phyloP scores from a whole-genome alignment of 53 echinoderm and acorn worm species.

The Apostichopus leukothele region DNA sequence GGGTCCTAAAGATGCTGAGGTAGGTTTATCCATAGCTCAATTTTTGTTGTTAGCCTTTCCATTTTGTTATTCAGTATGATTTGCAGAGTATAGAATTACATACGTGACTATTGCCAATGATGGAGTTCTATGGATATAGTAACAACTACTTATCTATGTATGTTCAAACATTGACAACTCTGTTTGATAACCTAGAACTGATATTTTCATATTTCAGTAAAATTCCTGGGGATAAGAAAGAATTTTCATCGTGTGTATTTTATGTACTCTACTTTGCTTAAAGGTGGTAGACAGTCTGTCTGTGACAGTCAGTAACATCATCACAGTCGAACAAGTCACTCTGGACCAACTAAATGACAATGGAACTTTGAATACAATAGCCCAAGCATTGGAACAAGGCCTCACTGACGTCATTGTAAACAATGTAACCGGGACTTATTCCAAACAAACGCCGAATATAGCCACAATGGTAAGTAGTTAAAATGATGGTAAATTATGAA shows the following conservation, averaged over 20 bases:
- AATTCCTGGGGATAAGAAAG: no score
- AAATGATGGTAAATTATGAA: no score
- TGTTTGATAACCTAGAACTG: no score
- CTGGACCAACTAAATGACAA: not conserved
- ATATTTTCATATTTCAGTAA: no score
- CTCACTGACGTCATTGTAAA: conserved; percentile 2
- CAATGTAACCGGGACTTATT: not conserved
- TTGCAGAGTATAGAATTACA: not conserved
- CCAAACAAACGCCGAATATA: not conserved
- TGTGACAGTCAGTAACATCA: conserved; percentile 8
- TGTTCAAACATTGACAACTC: no score
- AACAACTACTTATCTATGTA: no score
- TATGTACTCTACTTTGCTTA: not conserved
- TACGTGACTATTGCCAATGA: not conserved
- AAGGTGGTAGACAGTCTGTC: conserved; percentile 19
- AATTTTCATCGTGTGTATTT: not conserved
- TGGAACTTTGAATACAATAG: not conserved
- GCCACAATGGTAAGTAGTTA: conserved; percentile 19
- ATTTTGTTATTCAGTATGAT: not conserved
- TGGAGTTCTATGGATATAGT: no score
- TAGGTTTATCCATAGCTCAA: not conserved
- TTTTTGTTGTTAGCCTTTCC: not conserved
- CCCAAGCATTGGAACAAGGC: not conserved
- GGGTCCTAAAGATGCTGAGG: not conserved
- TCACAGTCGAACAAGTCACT: not conserved